Base-by-base conservation (phyloP, 2,113 vertebrate species). In the Callipepla californica region DNA sequence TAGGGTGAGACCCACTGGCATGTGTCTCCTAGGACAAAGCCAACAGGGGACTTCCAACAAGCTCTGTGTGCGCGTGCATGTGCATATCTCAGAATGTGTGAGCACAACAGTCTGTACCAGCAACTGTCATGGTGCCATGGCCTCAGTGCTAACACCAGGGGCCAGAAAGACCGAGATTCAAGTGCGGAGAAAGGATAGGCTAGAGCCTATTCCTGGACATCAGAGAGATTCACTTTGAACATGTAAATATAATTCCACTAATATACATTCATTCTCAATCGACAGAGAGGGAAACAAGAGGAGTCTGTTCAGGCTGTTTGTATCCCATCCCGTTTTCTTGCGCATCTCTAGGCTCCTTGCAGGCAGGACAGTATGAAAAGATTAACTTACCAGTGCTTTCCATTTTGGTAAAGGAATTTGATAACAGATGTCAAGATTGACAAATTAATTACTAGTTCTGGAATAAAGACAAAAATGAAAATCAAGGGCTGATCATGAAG, bases 211-310 rank as follows among this genome's bases (percentile, higher is more conserved):
- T 11, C 23, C 30, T 38, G 67, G 63, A 17, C 38, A 63, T 22
- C 1, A 1, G 30, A 34, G 7, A 76, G 34, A 8, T 38, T 90
- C 20, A 7, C 22, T 9, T 28, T 55, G 17, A 36, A 70, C 0
- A 17, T 1, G 4, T 59, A 1, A 57, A 32, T n/a, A 28, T 30
- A 36, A 10, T 59, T 47, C 32, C 51, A n/a, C 55, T 30, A 6
- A 13, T 1, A 2, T 12, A 65, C 11, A 20, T 59, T 80, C n/a
- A 83, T 2, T 30, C 42, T 68, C 36, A 62, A 13, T 17, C 36
- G 22, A 57, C 38, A 5, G 1, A 44, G 1, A 48, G 22, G 8
- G n/a, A 44, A 89, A 11, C 0, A 6, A 21, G 30, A 51, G 25
- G n/a, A 62, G 32, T 3, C n/a, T 3, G 0, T 15, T 42, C 34